Evolutionary conservation across 2,113 vertebrate species (phyloP).

Genomic region (Micromys minutus): DNA sequence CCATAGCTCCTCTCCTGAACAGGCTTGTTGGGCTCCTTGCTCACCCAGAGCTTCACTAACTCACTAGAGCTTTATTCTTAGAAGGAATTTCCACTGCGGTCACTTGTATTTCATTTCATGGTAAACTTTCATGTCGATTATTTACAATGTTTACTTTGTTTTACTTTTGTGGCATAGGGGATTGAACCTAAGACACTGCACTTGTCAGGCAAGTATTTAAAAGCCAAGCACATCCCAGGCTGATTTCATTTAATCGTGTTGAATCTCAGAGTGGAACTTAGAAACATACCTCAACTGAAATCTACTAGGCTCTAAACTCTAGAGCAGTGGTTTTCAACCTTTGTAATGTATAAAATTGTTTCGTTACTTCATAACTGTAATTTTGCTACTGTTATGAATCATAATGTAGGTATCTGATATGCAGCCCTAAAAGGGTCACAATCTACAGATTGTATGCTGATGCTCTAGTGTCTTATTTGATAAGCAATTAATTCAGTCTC

Average conservation of each 20-base stretch:
- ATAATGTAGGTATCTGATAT: background rate
- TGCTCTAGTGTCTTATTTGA: background rate
- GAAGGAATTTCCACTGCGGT: background rate
- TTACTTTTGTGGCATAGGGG: background rate
- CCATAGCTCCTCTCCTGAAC: background rate
- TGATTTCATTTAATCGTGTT: background rate
- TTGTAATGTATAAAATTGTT: background rate
- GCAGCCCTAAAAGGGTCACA: background rate
- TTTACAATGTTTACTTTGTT: background rate
- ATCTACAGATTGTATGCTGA: background rate
- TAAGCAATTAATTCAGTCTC: background rate
- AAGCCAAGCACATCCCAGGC: too few relatives aligned
- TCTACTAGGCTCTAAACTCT: background rate
- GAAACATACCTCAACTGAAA: background rate
- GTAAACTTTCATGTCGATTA: background rate
- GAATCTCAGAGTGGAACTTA: background rate
- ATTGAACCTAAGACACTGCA: background rate
- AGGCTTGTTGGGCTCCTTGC: background rate
- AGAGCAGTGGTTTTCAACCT: background rate
- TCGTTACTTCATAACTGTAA: background rate
- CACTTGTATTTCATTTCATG: background rate
- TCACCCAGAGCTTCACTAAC: background rate
- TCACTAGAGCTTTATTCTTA: constrained; percentile 22
- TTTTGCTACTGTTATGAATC: background rate
- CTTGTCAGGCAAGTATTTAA: background rate